Evolutionary conservation across 1,140 invertebrate genomes (phyloP).

Genomic region (Leptonema lineaticorne): DNA sequence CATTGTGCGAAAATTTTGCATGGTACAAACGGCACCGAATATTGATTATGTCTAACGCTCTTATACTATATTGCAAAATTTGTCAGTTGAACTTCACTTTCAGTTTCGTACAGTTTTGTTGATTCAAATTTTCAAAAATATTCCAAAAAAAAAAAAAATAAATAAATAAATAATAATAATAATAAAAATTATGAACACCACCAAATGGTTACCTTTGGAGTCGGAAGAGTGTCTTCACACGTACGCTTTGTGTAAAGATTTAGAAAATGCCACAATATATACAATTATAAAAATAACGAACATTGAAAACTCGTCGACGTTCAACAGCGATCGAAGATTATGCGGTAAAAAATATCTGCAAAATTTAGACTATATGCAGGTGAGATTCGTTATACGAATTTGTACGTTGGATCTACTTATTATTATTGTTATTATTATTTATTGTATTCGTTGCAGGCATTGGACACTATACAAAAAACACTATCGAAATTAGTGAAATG

Average conservation of each 20-base stretch:
- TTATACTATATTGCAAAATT: neutral
- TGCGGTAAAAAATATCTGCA: constrained; percentile 53
- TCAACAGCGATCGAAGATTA: constrained; percentile 44
- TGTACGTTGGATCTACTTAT: neutral
- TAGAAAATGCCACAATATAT: constrained; percentile 35
- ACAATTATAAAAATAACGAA: constrained; percentile 42
- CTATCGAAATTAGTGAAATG: constrained; percentile 54
- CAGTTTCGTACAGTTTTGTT: constrained; percentile 12
- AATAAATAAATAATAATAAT: neutral
- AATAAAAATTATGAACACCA: constrained; percentile 34
- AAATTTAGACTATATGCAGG: constrained; percentile 55
- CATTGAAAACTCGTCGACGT: constrained; percentile 46
- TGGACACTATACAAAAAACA: constrained; percentile 55
- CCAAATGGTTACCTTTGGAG: constrained; percentile 39
- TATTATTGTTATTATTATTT: neutral
- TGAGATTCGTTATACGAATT: constrained; percentile 26
- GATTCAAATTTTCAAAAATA: neutral
- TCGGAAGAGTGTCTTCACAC: constrained; percentile 24
- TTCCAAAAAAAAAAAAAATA: neutral
- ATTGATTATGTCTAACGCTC: constrained; percentile 37
- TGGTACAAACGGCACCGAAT: constrained; percentile 37
- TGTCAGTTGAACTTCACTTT: constrained; percentile 39
- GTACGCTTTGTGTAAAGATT: constrained; percentile 35
- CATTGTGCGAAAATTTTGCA: constrained; percentile 14
- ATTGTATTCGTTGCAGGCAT: constrained; percentile 45